These are phyloP conservation scores for Fragariocoptes setiger DNA, from an alignment of 1,140 invertebrate species.

Conservation along the genomic window DNA sequence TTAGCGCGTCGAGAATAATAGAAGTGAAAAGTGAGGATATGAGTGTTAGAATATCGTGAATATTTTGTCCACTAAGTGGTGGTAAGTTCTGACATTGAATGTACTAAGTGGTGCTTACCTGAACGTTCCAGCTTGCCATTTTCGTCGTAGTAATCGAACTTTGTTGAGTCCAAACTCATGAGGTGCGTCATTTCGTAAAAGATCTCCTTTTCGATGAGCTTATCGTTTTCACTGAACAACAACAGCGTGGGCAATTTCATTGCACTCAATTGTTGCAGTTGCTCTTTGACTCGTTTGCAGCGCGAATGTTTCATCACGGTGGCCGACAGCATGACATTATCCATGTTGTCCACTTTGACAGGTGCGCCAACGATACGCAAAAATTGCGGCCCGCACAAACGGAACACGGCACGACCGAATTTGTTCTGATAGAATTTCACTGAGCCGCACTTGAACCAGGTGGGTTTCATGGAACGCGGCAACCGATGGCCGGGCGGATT, in stretches of 20 bases:
- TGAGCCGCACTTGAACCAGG: constrained; percentile 4
- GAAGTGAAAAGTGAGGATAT: background rate
- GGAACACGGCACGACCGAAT: constrained; percentile 4
- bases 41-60: background rate
- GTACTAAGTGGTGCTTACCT: constrained; percentile 4
- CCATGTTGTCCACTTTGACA: constrained; percentile 6
- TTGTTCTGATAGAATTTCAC: constrained; percentile 6
- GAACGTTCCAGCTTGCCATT: constrained; percentile 5
- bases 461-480: constrained; percentile 8
- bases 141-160: constrained; percentile 8
- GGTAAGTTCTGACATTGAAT: constrained; percentile 1
- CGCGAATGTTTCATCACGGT: constrained; percentile 8
- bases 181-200: constrained; percentile 9
- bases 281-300: constrained; percentile 6
- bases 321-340: constrained; percentile 11
- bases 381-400: constrained; percentile 2
- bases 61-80: background rate
- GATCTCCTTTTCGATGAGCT: constrained; percentile 6
- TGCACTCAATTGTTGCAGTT: constrained; percentile 2
- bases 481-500: constrained; percentile 7
- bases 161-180: constrained; percentile 4
- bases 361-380: constrained; percentile 4
- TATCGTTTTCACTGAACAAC: constrained; percentile 10
- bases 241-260: constrained; percentile 6
- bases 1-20: background rate